A percentile compares a stretch with the other conserved stretches of the same genome.
Evolutionary conservation across 1,140 invertebrate genomes (phyloP).

Genomic region (Ruditapes philippinarum): DNA sequence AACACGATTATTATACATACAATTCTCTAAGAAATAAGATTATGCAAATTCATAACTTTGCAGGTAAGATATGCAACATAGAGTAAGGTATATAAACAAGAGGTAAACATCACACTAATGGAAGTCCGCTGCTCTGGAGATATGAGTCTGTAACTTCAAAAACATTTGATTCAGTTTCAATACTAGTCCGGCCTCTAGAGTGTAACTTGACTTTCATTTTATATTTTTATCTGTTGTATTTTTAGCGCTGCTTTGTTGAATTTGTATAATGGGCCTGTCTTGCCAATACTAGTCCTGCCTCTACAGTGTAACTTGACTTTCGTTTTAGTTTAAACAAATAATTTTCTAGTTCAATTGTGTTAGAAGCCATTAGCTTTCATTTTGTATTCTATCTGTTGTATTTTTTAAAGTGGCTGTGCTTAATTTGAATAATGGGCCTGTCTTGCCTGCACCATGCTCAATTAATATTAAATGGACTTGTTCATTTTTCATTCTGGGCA

Average conservation of each 20-base stretch:
- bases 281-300: constrained; percentile 60
- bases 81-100: not conserved
- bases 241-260: not conserved
- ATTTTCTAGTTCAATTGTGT: too few species aligned
- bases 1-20: too few species aligned
- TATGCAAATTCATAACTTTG: not conserved
- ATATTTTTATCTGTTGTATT: not conserved
- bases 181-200: constrained; percentile 62
- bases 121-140: constrained; percentile 45
- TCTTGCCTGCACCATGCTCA: too few species aligned
- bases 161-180: constrained; percentile 56
- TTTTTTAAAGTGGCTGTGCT: too few species aligned
- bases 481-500: too few species aligned
- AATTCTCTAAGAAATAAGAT: too few species aligned
- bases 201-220: constrained; percentile 69
- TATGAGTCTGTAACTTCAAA: constrained; percentile 45
- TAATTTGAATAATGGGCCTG: too few species aligned
- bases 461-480: too few species aligned
- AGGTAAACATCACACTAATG: not conserved
- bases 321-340: constrained; percentile 40
- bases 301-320: constrained; percentile 69
- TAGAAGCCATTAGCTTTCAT: too few species aligned
- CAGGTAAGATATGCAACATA: not conserved
- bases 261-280: too few species aligned
- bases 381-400: too few species aligned